These are phyloP conservation scores for Papilio aristodemus DNA, from an alignment of 1,140 invertebrate species.

Conservation along the genomic window DNA sequence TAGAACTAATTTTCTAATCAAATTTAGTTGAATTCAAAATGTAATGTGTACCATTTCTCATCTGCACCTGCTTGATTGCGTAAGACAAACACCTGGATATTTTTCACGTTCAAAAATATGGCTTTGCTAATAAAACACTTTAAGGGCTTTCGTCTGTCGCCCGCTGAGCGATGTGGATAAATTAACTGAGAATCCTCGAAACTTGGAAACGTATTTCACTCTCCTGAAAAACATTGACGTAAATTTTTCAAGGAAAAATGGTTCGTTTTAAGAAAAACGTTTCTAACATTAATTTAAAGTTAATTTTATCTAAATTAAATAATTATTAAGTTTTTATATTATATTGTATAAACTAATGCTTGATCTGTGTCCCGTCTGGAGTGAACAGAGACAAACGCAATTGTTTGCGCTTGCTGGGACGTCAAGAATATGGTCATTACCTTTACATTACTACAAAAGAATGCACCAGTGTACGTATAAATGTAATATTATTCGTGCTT, in stretches of 20 bases:
- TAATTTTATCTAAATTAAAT: neutral
- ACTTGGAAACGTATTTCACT: slow-evolving; percentile 29
- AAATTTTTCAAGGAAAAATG: slow-evolving; percentile 22
- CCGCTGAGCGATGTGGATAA: slow-evolving; percentile 32
- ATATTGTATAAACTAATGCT: too few relatives aligned
- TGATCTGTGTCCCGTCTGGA: too few relatives aligned
- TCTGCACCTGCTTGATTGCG: slow-evolving; percentile 27
- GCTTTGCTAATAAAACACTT: slow-evolving; percentile 34
- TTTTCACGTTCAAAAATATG: slow-evolving; percentile 34
- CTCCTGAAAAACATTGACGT: slow-evolving; percentile 32
- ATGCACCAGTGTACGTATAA: too few relatives aligned
- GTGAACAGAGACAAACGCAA: neutral
- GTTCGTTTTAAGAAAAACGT: neutral
- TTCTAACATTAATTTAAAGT: neutral
- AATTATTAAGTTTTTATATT: neutral
- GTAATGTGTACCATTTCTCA: slow-evolving; percentile 31
- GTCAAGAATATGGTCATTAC: too few relatives aligned
- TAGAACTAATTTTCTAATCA: slow-evolving; percentile 18
- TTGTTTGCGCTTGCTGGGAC: too few relatives aligned
- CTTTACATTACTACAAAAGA: too few relatives aligned
- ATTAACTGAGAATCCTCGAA: slow-evolving; percentile 35
- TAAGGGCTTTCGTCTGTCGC: slow-evolving; percentile 34
- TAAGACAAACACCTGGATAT: slow-evolving; percentile 34
- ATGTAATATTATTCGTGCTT: too few relatives aligned
- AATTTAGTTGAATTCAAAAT: slow-evolving; percentile 20